These are phyloP conservation scores for Pentamera pediparva DNA, from an alignment of 53 echinoderm and acorn worm species.

Conservation along the genomic window DNA sequence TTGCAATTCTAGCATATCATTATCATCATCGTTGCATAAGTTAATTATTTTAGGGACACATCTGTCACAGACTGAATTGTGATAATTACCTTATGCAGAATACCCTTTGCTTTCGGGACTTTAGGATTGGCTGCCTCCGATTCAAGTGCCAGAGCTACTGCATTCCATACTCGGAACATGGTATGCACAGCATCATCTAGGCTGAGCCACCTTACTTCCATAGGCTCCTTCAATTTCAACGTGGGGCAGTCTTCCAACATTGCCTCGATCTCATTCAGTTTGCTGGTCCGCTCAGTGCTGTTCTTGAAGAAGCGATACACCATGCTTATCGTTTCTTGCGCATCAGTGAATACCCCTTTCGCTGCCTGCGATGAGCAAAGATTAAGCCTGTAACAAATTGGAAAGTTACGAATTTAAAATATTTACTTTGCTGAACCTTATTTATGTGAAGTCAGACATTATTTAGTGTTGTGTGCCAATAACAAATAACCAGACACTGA, in stretches of 20 bases:
- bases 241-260: not conserved
- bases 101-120: not conserved
- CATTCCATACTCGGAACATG: not conserved
- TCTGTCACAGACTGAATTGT: too few species aligned
- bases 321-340: not conserved
- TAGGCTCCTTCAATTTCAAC: slow-evolving; percentile 5
- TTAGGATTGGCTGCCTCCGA: not conserved
- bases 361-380: slow-evolving; percentile 11
- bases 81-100: not conserved
- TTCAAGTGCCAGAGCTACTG: not conserved
- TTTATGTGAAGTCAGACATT: too few species aligned
- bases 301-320: not conserved
- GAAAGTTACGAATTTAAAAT: too few species aligned
- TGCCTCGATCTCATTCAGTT: not conserved
- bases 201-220: slow-evolving; percentile 6
- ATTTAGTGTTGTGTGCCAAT: too few species aligned
- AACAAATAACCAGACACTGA: too few species aligned
- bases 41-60: too few species aligned
- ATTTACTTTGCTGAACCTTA: too few species aligned
- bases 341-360: not conserved
- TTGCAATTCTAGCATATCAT: too few species aligned
- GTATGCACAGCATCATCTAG: slow-evolving; percentile 2
- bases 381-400: too few species aligned
- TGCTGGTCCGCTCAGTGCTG: not conserved
- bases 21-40: too few species aligned